Evolutionary conservation across 2,797 vertebrate species (phyloP).

Genomic region (Eospalax fontanierii): DNA sequence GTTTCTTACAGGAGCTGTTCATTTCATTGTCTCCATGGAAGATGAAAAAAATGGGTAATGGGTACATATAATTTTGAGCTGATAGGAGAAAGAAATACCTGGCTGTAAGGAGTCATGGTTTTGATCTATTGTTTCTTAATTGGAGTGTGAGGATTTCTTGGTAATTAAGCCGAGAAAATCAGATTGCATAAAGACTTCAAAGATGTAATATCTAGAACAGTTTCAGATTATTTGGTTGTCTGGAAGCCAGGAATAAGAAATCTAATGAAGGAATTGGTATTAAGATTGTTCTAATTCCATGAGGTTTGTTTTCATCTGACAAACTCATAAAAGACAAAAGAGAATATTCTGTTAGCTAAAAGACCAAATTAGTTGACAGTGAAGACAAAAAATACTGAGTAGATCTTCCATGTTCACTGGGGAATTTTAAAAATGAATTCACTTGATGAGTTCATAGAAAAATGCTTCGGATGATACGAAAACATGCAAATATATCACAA

Average conservation of each 20-base stretch:
- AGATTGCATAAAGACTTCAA: rapidly evolving
- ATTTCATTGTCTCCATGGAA: conserved; percentile 30
- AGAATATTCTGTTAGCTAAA: conserved; percentile 61
- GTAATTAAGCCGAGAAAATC: conserved; percentile 63
- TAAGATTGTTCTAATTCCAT: conserved; percentile 51
- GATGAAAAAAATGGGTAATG: neutral
- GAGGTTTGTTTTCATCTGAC: conserved; percentile 72
- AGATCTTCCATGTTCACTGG: conserved; percentile 77
- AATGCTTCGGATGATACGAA: conserved; percentile 84
- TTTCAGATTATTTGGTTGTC: conserved; percentile 55
- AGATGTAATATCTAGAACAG: conserved; percentile 39
- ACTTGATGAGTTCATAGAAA: conserved; percentile 81
- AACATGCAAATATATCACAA: conserved; percentile 70
- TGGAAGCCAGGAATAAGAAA: conserved; percentile 57
- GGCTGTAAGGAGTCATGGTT: conserved; percentile 39
- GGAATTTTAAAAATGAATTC: conserved; percentile 77
- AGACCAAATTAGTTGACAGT: conserved; percentile 64
- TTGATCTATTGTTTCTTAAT: conserved; percentile 67
- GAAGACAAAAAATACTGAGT: conserved; percentile 73
- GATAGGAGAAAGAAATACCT: neutral
- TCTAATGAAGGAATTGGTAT: neutral
- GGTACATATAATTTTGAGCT: conserved; percentile 45
- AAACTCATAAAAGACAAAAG: conserved; percentile 71
- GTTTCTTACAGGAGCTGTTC: conserved; percentile 6
- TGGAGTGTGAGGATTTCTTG: conserved; percentile 55